Conservation (phyloP, 2,113 vertebrate genomes). For the Candoia aspera region DNA sequence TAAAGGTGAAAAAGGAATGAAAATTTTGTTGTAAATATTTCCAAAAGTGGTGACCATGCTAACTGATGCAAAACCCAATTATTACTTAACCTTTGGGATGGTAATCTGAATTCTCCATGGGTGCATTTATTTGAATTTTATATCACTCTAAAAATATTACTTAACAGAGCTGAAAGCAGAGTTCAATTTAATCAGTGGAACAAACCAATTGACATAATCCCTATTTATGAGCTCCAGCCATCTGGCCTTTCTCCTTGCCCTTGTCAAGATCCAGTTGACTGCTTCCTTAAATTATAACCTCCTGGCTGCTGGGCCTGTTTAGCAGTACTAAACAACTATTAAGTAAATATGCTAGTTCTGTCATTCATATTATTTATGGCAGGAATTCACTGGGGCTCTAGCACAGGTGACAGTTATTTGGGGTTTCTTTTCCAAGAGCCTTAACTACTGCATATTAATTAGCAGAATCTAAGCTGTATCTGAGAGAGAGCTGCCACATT, state of each 20-base stretch:
- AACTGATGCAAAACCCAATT: background rate
- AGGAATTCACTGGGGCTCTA: background rate
- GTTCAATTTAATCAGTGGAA: background rate
- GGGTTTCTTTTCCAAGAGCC: background rate
- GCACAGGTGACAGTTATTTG: background rate
- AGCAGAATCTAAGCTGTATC: background rate
- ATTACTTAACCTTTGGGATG: background rate
- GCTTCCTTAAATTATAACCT: background rate
- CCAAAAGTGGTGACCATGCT: background rate
- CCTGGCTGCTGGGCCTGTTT: background rate
- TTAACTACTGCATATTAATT: background rate
- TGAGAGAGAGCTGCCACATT: background rate
- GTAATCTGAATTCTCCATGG: background rate
- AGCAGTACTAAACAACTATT: background rate
- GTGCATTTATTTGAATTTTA: background rate
- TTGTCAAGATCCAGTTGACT: background rate
- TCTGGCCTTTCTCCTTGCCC: background rate
- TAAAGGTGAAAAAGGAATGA: background rate
- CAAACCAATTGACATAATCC: background rate
- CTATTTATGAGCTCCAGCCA: background rate
- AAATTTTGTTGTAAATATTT: background rate
- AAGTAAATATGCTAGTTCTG: background rate
- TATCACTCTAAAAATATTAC: slow-evolving; percentile 7
- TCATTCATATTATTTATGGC: background rate
- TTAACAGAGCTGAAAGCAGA: slow-evolving; percentile 3